Conservation (phyloP, 1,140 invertebrate species). For the Tetramorium parvispinum region DNA sequence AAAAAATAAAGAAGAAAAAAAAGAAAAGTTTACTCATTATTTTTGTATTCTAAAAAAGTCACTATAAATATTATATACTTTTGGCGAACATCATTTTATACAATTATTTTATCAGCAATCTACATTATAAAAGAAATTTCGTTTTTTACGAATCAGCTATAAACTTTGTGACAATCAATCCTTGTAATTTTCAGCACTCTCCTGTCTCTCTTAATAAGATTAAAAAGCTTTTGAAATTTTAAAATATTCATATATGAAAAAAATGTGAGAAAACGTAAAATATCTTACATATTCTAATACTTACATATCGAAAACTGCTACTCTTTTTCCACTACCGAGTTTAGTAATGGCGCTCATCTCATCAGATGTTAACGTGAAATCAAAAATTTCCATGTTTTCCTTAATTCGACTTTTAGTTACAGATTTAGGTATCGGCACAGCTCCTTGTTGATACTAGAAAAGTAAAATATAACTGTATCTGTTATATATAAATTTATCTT, state of each 20-base stretch:
- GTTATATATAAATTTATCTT: neutral
- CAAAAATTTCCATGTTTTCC: conserved; percentile 91
- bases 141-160: too few relatives aligned
- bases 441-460: conserved; percentile 75
- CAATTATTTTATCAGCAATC: too few relatives aligned
- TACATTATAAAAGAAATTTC: too few relatives aligned
- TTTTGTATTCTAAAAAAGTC: too few relatives aligned
- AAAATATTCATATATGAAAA: neutral
- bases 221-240: neutral
- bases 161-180: too few relatives aligned
- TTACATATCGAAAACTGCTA: conserved; percentile 72
- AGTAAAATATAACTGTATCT: neutral
- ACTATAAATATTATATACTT: too few relatives aligned
- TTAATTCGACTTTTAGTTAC: conserved; percentile 89
- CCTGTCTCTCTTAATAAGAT: neutral
- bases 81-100: too few relatives aligned
- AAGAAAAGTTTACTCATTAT: too few relatives aligned
- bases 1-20: too few relatives aligned
- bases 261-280: conserved; percentile 20
- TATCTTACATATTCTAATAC: conserved; percentile 24
- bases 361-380: conserved; percentile 89
- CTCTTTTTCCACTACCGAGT: conserved; percentile 72
- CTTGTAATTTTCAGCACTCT: too few relatives aligned
- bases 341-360: conserved; percentile 85
- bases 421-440: conserved; percentile 90